Evolutionary conservation across 2,888 invertebrate genomes (phyloP), one percentile per base, ranked within the genome.

Genomic region (Acanthosoma haemorrhoidale): DNA sequence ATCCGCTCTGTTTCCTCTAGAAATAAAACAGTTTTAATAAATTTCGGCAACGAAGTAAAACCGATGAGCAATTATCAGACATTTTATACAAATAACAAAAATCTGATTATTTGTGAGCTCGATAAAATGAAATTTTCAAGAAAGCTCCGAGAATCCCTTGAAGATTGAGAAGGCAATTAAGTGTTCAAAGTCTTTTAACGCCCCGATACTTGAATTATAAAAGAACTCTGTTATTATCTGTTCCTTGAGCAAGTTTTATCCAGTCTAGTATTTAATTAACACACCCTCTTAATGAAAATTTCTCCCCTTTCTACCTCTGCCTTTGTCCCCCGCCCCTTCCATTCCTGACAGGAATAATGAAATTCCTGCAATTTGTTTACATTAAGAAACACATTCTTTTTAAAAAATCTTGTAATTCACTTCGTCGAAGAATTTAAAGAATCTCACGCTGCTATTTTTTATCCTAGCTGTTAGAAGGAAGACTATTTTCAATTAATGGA

Each of bases 211-310:
- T 61, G 38, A 61, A 61, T 61, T 61, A 61, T 61, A 61, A 61
- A 61, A 34, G 61, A 36, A 34, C 16, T 9, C 18, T n/a, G 39
- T 66, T 66, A 66, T 66, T 66, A 66, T 66, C 66, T 29, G 16
- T 39, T 66, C 66, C 66, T 39, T 66, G 16, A 43, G 61, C 61
- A 38, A 34, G 32, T 66, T 66, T 66, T 51, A 68, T 36, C 68
- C 38, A 15, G 25, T 59, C 36, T 16, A 58, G 58, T 59, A 68
- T 68, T 68, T 68, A 68, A 68, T 68, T 68, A 68, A 68, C 68
- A 68, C 59, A 18, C 68, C 43, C 39, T 39, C 59, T 39, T 68
- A 68, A 68, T 68, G 68, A 68, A 68, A 68, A 68, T 59, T 68
- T 68, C 68, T 59, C 18, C 68, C 68, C 59, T 59, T 21, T 13